phyloP scores from a whole-genome alignment of 2,888 invertebrate species.

The Erebia palarica region DNA sequence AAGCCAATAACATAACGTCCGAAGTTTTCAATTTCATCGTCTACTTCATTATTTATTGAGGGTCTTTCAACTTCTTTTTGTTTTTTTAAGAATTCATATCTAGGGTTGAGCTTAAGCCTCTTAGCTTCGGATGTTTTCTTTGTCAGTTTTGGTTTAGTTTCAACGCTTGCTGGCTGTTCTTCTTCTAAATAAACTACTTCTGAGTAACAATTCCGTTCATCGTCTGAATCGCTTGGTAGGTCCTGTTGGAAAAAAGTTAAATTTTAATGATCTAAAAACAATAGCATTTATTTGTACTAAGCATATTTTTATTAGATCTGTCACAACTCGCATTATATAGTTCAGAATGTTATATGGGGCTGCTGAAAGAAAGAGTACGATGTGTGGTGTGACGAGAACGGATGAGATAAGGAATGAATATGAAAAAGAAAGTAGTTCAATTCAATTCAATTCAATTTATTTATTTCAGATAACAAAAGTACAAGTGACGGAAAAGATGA shows the following conservation, averaged over 20 bases:
- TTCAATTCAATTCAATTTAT: no score
- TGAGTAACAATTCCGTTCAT: constrained; percentile 42
- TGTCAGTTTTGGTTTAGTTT: constrained; percentile 7
- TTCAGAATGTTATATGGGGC: no score
- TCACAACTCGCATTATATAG: no score
- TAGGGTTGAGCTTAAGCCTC: neutral
- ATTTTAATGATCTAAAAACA: neutral
- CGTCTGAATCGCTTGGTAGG: constrained; percentile 10
- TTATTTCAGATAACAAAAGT: no score
- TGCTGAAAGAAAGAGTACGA: no score
- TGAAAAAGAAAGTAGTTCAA: no score
- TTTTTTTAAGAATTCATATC: neutral
- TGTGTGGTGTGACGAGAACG: no score
- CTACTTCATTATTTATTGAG: neutral
- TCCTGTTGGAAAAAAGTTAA: constrained; percentile 2
- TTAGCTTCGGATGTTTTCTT: neutral
- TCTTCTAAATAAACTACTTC: constrained; percentile 53
- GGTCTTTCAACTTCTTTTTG: constrained; percentile 1
- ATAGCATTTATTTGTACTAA: no score
- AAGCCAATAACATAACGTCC: constrained; percentile 56
- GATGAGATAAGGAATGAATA: no score
- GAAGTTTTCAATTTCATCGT: constrained; percentile 55
- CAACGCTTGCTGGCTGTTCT: neutral
- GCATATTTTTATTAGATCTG: no score
- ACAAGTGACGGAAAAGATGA: no score